These are phyloP conservation scores for Theristicus caerulescens DNA, from an alignment of 2,113 vertebrate species.

Conservation along the genomic window DNA sequence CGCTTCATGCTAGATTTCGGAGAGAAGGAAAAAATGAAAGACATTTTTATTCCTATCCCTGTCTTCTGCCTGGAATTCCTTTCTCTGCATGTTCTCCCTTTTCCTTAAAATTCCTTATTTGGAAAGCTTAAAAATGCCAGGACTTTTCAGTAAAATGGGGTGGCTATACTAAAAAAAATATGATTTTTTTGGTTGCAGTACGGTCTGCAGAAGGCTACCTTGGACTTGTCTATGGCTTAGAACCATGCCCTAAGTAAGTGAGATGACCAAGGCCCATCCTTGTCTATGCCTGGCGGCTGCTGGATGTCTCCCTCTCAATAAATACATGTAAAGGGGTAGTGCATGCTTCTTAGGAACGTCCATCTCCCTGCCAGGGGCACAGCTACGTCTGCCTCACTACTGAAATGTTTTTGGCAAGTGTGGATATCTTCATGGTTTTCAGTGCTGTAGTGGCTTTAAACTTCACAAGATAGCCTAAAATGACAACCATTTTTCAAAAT, in stretches of 20 bases:
- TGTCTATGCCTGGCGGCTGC: neutral
- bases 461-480: neutral
- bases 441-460: neutral
- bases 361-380: neutral
- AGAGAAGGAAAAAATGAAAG: neutral
- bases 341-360: fast-evolving
- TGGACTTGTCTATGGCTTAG: neutral
- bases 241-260: neutral
- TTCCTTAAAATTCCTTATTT: neutral
- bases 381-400: neutral
- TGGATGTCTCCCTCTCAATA: neutral
- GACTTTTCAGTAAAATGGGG: neutral
- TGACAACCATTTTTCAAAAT: neutral
- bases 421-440: neutral
- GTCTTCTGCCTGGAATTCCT: neutral
- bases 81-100: neutral
- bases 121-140: neutral
- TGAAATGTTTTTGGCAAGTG: neutral
- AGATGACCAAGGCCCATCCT: neutral
- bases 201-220: neutral
- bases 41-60: neutral
- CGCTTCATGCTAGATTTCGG: neutral
- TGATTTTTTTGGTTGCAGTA: neutral
- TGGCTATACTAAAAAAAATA: neutral
- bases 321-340: neutral